Conservation (phyloP, 2,113 vertebrate species). For the Cebidichthys violaceus region DNA sequence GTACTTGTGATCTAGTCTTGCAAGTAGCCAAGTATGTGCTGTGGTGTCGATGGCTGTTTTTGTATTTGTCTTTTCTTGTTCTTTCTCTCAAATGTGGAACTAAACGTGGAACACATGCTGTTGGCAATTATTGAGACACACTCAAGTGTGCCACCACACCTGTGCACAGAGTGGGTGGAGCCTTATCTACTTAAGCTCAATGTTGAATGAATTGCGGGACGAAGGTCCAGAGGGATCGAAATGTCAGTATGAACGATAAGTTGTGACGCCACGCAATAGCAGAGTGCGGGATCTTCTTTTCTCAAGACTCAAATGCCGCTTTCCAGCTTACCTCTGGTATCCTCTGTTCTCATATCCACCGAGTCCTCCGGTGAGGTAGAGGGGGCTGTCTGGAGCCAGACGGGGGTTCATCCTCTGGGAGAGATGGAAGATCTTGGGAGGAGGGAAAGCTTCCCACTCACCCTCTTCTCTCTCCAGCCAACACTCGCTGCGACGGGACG, state of each 20-base stretch:
- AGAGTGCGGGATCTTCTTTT: background rate
- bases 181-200: background rate
- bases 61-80: background rate
- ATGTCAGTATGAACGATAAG: background rate
- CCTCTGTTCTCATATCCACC: slow-evolving; percentile 82
- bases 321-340: slow-evolving; percentile 77
- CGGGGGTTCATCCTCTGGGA: slow-evolving; percentile 80
- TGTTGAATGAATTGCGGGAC: background rate
- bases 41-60: background rate
- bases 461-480: slow-evolving; percentile 83
- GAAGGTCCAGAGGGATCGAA: background rate
- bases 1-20: too few relatives aligned
- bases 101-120: background rate
- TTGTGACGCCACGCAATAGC: background rate
- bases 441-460: slow-evolving; percentile 81
- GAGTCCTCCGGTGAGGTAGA: slow-evolving; percentile 78
- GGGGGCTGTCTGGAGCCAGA: slow-evolving; percentile 76
- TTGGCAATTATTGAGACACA: background rate
- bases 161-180: background rate
- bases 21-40: too few relatives aligned
- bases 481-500: slow-evolving; percentile 72
- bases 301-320: background rate
- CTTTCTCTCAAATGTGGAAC: background rate
- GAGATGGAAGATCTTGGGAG: slow-evolving; percentile 83
- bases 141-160: background rate